phyloP scores from a whole-genome alignment of 2,888 invertebrate species.

The Catonia carolina region DNA sequence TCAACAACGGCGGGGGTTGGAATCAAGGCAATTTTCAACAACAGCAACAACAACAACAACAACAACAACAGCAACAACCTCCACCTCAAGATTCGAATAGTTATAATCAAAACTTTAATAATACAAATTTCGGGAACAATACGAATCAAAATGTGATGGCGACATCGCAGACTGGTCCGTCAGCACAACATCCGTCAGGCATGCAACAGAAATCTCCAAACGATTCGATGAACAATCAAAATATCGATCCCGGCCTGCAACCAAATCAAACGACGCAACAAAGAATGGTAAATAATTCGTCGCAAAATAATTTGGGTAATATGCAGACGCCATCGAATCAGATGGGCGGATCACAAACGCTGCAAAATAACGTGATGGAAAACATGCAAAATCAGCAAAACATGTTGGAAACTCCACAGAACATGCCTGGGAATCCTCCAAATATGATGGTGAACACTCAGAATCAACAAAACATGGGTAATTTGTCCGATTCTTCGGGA shows the following conservation, averaged over 20 bases:
- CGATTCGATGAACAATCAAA: no score
- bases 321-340: no score
- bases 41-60: no score
- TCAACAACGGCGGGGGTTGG: neutral
- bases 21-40: constrained; percentile 8
- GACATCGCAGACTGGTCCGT: no score
- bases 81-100: constrained; percentile 17
- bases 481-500: neutral
- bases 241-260: no score
- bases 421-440: neutral
- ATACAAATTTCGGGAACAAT: no score
- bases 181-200: no score
- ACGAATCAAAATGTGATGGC: no score
- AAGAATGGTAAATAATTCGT: no score
- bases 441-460: neutral
- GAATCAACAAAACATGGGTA: constrained; percentile 5
- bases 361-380: constrained; percentile 4
- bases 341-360: constrained; percentile 1
- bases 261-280: no score
- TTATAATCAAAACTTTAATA: constrained; percentile 17
- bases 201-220: no score
- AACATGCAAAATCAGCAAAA: constrained; percentile 1
- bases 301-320: no score
- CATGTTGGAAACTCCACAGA: constrained; percentile 13
- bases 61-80: constrained; percentile 15